phyloP scores from a whole-genome alignment of 2,888 invertebrate genomes.

The Chrysodeixis includens region DNA sequence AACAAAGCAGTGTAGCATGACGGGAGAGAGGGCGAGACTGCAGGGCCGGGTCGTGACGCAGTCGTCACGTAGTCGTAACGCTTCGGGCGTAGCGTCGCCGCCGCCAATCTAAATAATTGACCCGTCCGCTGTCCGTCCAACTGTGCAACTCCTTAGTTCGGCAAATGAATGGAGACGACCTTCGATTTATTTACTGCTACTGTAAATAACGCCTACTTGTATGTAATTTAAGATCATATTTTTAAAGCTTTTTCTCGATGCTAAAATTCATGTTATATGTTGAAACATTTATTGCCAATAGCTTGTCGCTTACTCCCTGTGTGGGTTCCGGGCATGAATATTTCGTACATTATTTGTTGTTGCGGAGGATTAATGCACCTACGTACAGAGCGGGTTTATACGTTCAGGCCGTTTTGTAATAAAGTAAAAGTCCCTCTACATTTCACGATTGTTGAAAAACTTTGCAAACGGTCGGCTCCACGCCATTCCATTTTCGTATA shows the following conservation, averaged over 20 bases:
- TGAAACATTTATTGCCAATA: constrained; percentile 36
- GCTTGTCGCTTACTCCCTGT: constrained; percentile 33
- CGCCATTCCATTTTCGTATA: constrained; percentile 74
- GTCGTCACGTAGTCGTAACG: constrained; percentile 74
- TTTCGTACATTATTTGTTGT: constrained; percentile 15
- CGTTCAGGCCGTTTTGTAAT: constrained; percentile 30
- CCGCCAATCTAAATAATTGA: constrained; percentile 89
- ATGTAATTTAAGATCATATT: constrained; percentile 35
- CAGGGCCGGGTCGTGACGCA: constrained; percentile 56
- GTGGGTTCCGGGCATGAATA: constrained; percentile 22
- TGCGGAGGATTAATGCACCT: constrained; percentile 11
- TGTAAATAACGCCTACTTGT: constrained; percentile 43
- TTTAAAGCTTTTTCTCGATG: constrained; percentile 24
- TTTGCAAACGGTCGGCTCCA: constrained; percentile 66
- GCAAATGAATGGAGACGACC: constrained; percentile 66
- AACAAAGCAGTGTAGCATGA: constrained; percentile 56
- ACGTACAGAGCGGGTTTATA: constrained; percentile 30
- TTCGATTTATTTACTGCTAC: constrained; percentile 30
- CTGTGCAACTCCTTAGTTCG: constrained; percentile 77
- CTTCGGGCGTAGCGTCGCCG: constrained; percentile 74
- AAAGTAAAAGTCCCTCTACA: constrained; percentile 39
- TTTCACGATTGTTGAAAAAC: constrained; percentile 48
- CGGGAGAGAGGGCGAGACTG: constrained; percentile 49
- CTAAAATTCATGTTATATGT: constrained; percentile 28
- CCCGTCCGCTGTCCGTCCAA: constrained; percentile 82